Base-by-base conservation (phyloP, 2,113 vertebrate species). In the Origma solitaria region DNA sequence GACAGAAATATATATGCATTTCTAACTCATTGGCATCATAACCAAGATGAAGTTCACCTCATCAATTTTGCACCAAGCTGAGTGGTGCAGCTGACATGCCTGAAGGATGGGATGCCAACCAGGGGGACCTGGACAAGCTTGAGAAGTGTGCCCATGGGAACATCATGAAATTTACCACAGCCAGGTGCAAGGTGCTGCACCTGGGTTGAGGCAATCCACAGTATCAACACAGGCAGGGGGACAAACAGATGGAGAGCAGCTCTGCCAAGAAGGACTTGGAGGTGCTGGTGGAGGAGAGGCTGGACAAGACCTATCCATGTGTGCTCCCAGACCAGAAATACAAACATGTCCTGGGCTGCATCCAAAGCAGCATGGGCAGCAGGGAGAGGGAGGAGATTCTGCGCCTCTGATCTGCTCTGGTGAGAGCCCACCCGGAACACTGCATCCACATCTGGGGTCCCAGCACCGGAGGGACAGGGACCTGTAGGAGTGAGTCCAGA, bases 401-500 rank as follows among this genome's bases (percentile, higher is more conserved):
- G 14, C 7, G 27, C 22, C 51, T 56, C 40, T 47, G 22, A 23
- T 42, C 24, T 31, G 21, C 24, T 60, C 37, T 70, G 44, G 2
- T 50, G 37, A 53, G 10, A 45, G 2, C 10, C 15, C 28, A 23
- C 10, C 15, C 53, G 6, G 2, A 68, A 11, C 0, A 7, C 42
- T 49, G 10, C 35, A 42, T 7, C 30, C 62, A 51, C 6, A 14
- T 37, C 33, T 37, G 62, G 27, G 20, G 2, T 0, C 2, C 17
- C 37, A 60, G n/a, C 22, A 51, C 18, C 7, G 38, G 22, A 33
- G 37, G 33, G 38, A 38, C 1, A 1, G 15, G 22, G 33, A 2
- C 4, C 4, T 60, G 12, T 3, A 7, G 10, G 18, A 53, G 23
- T 0, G 0, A 53, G 12, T 11, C 12, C 1, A 45, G 28, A 3